These are phyloP conservation scores for Chaetogeoica ovagalla DNA, from an alignment of 2,888 invertebrate genomes.

Conservation along the genomic window DNA sequence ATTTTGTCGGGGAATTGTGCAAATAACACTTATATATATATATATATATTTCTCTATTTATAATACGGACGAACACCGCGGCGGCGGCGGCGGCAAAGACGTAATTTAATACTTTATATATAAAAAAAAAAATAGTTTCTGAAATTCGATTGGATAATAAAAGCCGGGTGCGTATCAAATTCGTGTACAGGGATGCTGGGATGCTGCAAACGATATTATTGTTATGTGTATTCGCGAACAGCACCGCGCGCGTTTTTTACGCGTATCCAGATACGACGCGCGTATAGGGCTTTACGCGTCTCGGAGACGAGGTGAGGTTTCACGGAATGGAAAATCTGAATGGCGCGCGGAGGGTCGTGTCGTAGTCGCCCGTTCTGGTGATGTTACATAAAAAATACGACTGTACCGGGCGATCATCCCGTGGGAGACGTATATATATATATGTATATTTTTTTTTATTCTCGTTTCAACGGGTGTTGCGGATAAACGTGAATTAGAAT, in stretches of 20 bases:
- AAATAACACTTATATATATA: no score
- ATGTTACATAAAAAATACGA: background rate
- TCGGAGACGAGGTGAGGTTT: background rate
- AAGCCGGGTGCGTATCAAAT: background rate
- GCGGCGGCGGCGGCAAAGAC: no score
- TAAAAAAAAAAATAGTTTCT: no score
- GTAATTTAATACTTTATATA: no score
- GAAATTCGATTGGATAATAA: background rate
- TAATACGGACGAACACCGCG: no score
- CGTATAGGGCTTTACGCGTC: background rate
- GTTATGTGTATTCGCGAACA: no score
- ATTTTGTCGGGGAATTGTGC: no score
- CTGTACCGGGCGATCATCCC: conserved; percentile 4
- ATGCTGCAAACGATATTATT: no score
- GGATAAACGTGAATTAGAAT: conserved; percentile 36
- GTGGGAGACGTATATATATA: conserved; percentile 3
- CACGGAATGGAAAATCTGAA: conserved; percentile 24
- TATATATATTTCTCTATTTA: no score
- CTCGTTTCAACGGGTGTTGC: conserved; percentile 20
- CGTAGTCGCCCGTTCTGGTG: background rate
- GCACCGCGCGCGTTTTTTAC: background rate
- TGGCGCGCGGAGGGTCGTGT: background rate
- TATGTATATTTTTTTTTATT: no score
- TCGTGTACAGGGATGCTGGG: no score
- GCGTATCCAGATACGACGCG: conserved; percentile 10